Conservation (phyloP, 2,113 vertebrate species). For the Phalacrocorax pelagicus region DNA sequence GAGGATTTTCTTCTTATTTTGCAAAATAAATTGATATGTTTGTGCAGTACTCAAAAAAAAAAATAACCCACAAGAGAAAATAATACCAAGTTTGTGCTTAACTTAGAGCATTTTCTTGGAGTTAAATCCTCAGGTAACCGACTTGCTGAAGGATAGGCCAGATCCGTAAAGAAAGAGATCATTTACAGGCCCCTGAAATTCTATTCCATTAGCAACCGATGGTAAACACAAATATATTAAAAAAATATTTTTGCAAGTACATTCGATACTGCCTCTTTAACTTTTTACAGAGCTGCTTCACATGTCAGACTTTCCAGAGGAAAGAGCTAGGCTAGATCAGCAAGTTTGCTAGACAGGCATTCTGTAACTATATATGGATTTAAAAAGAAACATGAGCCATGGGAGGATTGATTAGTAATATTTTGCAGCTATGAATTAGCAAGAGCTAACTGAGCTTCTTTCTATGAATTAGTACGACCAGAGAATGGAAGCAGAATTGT, state of each 20-base stretch:
- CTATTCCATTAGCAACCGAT: neutral
- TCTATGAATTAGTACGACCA: neutral
- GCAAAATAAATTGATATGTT: neutral
- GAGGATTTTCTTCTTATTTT: neutral
- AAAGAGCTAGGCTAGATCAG: constrained; percentile 1
- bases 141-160: neutral
- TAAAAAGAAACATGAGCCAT: neutral
- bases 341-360: neutral
- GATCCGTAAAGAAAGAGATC: neutral
- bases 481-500: neutral
- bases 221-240: neutral
- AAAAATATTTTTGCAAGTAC: neutral
- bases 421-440: neutral
- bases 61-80: neutral
- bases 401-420: neutral
- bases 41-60: neutral
- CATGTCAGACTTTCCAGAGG: constrained; percentile 8
- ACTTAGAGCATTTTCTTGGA: neutral
- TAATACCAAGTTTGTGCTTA: neutral
- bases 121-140: neutral
- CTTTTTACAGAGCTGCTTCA: neutral
- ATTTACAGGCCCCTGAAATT: neutral
- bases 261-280: neutral
- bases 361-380: constrained; percentile 2
- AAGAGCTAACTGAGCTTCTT: neutral